A percentile compares a stretch with the other conserved stretches of the same genome.
Evolutionary conservation across 2,113 vertebrate genomes (phyloP).

Genomic region (Platysternon megacephalum): DNA sequence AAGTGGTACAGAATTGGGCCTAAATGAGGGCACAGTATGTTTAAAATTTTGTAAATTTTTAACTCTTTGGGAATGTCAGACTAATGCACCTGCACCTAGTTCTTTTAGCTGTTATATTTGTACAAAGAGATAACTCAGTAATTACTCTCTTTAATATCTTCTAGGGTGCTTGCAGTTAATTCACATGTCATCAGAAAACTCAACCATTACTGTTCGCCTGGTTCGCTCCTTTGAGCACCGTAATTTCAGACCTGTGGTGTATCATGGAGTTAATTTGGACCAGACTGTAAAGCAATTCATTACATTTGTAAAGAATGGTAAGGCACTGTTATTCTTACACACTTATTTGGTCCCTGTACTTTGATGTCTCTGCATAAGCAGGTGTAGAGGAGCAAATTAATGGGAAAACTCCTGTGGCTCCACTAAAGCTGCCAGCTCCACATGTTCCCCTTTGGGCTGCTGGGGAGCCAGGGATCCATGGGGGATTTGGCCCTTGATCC

Average conservation of each 20-base stretch:
- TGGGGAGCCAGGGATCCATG: not conserved
- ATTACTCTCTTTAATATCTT: not conserved
- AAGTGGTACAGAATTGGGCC: not conserved
- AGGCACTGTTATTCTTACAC: not conserved
- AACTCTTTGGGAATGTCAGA: not conserved
- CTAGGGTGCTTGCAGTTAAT: constrained; percentile 25
- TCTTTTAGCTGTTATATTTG: not conserved
- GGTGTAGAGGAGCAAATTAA: not conserved
- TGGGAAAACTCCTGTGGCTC: not conserved
- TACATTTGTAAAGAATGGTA: constrained; percentile 83
- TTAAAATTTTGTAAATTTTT: not conserved
- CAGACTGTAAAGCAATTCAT: constrained; percentile 90
- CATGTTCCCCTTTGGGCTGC: not conserved
- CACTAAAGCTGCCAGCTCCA: not conserved
- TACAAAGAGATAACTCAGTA: not conserved
- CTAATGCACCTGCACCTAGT: not conserved
- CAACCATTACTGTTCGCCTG: constrained; percentile 89
- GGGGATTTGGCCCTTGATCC: not conserved
- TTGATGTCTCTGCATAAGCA: not conserved
- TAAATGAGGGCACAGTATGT: not conserved
- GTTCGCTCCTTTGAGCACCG: constrained; percentile 91
- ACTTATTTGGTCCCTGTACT: rapidly evolving
- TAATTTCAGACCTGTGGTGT: constrained; percentile 90
- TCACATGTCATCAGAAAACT: constrained; percentile 78
- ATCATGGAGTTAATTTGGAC: constrained; percentile 80